phyloP scores from a whole-genome alignment of 2,113 vertebrate genomes.

The zebrafish (Danio rerio) region DNA sequence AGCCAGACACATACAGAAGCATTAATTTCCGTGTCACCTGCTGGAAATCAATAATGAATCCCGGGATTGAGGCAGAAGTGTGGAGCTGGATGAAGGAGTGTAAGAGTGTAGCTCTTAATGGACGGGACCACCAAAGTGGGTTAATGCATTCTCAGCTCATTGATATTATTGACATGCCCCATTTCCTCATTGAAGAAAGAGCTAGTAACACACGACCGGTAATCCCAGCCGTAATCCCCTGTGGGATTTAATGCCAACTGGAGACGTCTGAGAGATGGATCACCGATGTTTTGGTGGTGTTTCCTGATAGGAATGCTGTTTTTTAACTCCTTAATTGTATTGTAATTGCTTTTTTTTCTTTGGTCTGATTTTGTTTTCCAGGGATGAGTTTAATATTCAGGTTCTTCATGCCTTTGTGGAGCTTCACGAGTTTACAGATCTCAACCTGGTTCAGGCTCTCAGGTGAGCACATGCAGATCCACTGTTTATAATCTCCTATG shows the following conservation, averaged over 20 bases:
- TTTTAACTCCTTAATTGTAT: too few relatives aligned
- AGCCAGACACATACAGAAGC: background rate
- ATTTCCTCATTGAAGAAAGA: conserved; percentile 37
- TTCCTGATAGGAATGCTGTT: background rate
- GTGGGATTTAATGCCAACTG: conserved; percentile 20
- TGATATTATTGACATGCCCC: conserved; percentile 42
- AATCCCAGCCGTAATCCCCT: conserved; percentile 11
- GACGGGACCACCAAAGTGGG: conserved; percentile 36
- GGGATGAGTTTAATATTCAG: conserved; percentile 94
- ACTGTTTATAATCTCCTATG: background rate
- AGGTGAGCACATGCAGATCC: conserved; percentile 54
- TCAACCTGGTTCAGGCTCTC: conserved; percentile 91
- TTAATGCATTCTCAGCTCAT: conserved; percentile 48
- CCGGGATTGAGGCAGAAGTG: background rate
- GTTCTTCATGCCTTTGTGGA: conserved; percentile 96
- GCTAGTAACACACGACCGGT: conserved; percentile 33
- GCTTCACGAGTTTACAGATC: conserved; percentile 94
- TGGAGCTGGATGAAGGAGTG: background rate
- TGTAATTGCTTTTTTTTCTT: too few relatives aligned
- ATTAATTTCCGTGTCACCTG: background rate
- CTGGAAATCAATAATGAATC: conserved; percentile 25
- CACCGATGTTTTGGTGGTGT: background rate
- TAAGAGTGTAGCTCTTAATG: conserved; percentile 28
- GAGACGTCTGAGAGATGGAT: conserved; percentile 35
- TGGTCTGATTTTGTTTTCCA: conserved; percentile 59